Evolutionary conservation across 1,140 invertebrate genomes (phyloP).

Genomic region (Drosophila subobscura): DNA sequence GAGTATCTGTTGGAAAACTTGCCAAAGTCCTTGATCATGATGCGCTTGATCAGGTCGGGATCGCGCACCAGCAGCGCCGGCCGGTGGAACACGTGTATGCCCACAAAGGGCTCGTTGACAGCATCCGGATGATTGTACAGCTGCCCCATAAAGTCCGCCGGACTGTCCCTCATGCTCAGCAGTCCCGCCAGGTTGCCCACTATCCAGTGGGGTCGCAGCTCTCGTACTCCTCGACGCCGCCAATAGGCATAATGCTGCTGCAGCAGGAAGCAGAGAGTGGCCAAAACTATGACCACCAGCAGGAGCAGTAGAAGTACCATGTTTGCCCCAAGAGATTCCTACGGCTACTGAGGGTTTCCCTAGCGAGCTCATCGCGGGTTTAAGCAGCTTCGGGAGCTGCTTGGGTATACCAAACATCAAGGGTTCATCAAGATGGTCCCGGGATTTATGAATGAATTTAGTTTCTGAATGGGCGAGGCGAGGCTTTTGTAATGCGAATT

Average conservation of each 20-base stretch:
- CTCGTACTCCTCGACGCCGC: slow-evolving; percentile 76
- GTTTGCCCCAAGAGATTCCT: not conserved
- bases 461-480: slow-evolving; percentile 9
- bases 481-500: slow-evolving; percentile 10
- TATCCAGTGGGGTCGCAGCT: slow-evolving; percentile 72
- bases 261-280: slow-evolving; percentile 18
- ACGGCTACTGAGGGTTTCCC: slow-evolving; percentile 13
- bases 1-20: slow-evolving; percentile 82
- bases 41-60: slow-evolving; percentile 84
- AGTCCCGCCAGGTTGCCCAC: slow-evolving; percentile 81
- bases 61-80: slow-evolving; percentile 85
- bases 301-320: slow-evolving; percentile 48
- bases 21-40: slow-evolving; percentile 85
- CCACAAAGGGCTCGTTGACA: slow-evolving; percentile 72
- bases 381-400: not conserved
- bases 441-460: slow-evolving; percentile 25
- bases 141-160: slow-evolving; percentile 62
- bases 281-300: slow-evolving; percentile 20
- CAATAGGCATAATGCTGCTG: slow-evolving; percentile 76
- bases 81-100: slow-evolving; percentile 83
- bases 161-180: slow-evolving; percentile 54
- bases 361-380: slow-evolving; percentile 1
- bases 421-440: slow-evolving; percentile 41
- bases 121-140: slow-evolving; percentile 71
- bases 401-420: not conserved